Conservation (phyloP, 2,113 vertebrate genomes). For the Antennarius striatus region DNA sequence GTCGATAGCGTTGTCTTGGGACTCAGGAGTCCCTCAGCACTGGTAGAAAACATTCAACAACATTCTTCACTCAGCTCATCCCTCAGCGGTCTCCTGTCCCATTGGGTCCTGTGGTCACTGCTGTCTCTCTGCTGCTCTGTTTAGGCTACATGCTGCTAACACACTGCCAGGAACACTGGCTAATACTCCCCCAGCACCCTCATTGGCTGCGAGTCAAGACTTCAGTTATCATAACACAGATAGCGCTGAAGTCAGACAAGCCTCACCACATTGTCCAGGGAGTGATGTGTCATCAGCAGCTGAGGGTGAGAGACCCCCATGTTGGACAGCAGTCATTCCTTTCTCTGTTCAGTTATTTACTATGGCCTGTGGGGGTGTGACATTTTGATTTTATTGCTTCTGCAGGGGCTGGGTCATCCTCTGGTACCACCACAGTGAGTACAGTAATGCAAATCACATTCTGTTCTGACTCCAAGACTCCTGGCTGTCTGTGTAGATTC, state of each 20-base stretch:
- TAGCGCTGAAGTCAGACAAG: constrained; percentile 23
- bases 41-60: constrained; percentile 20
- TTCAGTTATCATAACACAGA: constrained; percentile 54
- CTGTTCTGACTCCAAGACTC: not conserved
- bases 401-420: constrained; percentile 20
- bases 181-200: constrained; percentile 13
- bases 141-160: constrained; percentile 30
- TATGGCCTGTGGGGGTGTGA: not conserved
- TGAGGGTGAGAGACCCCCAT: constrained; percentile 48
- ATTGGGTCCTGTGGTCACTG: constrained; percentile 6
- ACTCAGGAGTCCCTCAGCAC: constrained; percentile 1
- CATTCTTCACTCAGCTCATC: not conserved
- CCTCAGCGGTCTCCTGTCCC: constrained; percentile 2
- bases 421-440: constrained; percentile 44
- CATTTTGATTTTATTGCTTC: constrained; percentile 21
- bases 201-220: constrained; percentile 27
- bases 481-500: not conserved
- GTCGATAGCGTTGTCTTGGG: not conserved
- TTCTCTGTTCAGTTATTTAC: constrained; percentile 15
- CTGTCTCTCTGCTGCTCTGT: constrained; percentile 18
- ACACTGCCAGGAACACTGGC: constrained; percentile 10
- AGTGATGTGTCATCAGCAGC: constrained; percentile 23
- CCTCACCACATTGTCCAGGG: constrained; percentile 26
- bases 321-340: constrained; percentile 1
- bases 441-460: not conserved